Conservation (phyloP, 2,797 vertebrate genomes). For the Choloepus didactylus region DNA sequence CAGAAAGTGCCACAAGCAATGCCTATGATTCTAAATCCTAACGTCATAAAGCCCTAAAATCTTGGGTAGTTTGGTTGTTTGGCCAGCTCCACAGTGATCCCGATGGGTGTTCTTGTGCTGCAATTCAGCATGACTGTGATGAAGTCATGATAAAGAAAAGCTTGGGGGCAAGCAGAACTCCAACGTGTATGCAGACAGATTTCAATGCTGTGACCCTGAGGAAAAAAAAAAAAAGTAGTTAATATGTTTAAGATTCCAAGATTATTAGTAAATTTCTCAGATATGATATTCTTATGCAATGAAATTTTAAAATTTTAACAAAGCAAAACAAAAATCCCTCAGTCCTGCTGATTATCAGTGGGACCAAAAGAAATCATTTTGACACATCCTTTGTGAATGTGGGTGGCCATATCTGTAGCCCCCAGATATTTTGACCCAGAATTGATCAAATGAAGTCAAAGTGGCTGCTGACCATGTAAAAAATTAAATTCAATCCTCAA, state of each 20-base stretch:
- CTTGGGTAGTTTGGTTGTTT: background rate
- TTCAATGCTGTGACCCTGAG: background rate
- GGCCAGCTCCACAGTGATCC: background rate
- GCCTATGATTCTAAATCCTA: background rate
- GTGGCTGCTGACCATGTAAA: background rate
- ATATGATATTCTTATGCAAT: background rate
- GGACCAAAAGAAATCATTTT: background rate
- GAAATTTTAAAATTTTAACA: background rate
- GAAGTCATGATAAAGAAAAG: background rate
- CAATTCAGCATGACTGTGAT: background rate
- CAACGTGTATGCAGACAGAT: background rate
- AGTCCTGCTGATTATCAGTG: background rate
- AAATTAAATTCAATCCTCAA: background rate
- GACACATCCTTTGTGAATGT: background rate
- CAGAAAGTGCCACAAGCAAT: background rate
- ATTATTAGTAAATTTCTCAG: background rate
- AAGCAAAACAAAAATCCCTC: background rate
- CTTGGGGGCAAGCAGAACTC: background rate
- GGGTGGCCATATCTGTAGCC: background rate
- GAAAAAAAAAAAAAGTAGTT: background rate
- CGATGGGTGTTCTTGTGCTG: background rate
- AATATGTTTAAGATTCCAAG: background rate
- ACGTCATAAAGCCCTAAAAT: background rate
- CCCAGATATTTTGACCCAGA: background rate
- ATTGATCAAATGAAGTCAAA: background rate